Base-by-base conservation (phyloP, 92 coral and sea anemone genomes). In the Epizoanthus scotinus region DNA sequence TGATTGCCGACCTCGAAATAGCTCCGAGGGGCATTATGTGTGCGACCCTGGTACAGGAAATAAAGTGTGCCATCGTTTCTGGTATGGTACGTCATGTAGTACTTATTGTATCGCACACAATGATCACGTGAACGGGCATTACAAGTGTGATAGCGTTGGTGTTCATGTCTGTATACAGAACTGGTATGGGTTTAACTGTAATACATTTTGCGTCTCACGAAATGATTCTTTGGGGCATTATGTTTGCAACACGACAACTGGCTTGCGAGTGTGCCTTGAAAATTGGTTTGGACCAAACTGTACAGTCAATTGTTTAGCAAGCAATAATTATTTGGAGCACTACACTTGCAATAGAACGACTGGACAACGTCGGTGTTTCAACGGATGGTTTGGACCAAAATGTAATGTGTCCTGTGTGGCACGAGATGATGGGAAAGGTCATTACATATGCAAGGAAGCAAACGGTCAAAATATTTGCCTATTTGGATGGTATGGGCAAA, bases 221-320 rank as follows among this genome's bases (percentile, higher is more conserved):
- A 62, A 79, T 79, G 64, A 63, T 64, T 49, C 49, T 53, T 50
- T 26, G 53, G 84, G 74, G 28, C 72, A 79, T 79, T 79, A 79
- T 52, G 18, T 13, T 3, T 44, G 50, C 14, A 44, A 44, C 36
- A 70, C n/a, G 28, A 64, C 40, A 17, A 83, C 88, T 15, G 96
- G 96, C 14, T 44, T 34, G 29, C 85, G 86, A 40, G 22, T 80
- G 15, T 90, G 94, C 65, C 68, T 83, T 2, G 82, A 85, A 17
- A 84, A 84, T 1, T 84, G 87, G 87, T 17, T 56, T 63, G 87
- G 87, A 38, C 14, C 50, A 44, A 44, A 44, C 2, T 44, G 50
- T 44, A 44, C 50, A 44, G 14, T 44, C 14, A 8, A 44, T 8
- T 44, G 50, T 44, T 44, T 44, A 44, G 13, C 50, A 7, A 44